Percentiles rank a stretch among this genome's conserved stretches.
Evolutionary conservation across 2,797 vertebrate species (phyloP).

Genomic region (Rhabdophis nuchalis): DNA sequence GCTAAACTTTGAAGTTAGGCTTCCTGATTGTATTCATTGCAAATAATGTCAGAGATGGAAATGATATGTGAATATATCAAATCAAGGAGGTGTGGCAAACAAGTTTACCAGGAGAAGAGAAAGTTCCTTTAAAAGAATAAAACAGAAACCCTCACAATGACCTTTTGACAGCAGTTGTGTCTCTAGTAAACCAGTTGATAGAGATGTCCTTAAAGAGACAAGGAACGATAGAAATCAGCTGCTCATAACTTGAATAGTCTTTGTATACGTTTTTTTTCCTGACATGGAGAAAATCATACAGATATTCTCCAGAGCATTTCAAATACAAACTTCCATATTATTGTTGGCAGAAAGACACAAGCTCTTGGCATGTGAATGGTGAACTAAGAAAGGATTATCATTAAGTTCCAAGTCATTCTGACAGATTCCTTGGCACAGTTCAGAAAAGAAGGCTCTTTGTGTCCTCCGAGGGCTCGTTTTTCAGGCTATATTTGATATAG

Average conservation of each 20-base stretch:
- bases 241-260: neutral
- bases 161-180: neutral
- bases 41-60: neutral
- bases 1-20: neutral
- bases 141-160: neutral
- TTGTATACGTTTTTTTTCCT: neutral
- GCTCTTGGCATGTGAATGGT: neutral
- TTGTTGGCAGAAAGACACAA: neutral
- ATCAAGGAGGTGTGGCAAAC: neutral
- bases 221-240: neutral
- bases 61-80: neutral
- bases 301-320: neutral
- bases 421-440: neutral
- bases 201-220: neutral
- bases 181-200: constrained; percentile 6
- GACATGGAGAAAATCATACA: neutral
- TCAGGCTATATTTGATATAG: neutral
- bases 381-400: neutral
- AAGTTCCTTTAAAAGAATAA: neutral
- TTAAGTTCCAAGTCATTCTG: neutral
- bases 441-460: neutral
- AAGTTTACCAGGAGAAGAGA: neutral
- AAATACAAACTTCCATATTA: neutral
- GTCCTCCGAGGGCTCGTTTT: neutral
- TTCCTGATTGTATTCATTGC: neutral